A percentile compares a stretch with the other conserved stretches of the same genome.
phyloP scores from a whole-genome alignment of 1,140 invertebrate species.

The Protaetia brevitarsis region DNA sequence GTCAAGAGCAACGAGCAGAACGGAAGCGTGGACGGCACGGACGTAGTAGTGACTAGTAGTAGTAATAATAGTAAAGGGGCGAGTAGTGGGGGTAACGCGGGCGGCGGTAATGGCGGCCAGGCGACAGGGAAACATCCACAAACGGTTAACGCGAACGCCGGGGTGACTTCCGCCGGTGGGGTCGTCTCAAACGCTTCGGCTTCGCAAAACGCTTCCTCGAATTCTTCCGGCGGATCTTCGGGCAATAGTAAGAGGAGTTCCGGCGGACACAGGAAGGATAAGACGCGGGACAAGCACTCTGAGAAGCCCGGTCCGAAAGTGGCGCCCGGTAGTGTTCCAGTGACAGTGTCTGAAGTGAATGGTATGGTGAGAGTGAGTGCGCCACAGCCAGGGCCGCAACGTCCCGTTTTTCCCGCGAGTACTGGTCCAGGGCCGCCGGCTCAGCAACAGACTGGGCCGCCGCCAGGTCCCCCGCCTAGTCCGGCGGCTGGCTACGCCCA shows the following conservation, averaged over 20 bases:
- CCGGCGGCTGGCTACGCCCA: slow-evolving; percentile 54
- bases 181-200: neutral
- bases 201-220: slow-evolving; percentile 1
- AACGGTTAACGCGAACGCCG: slow-evolving; percentile 19
- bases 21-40: slow-evolving; percentile 27
- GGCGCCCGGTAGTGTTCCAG: slow-evolving; percentile 32
- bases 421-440: slow-evolving; percentile 52
- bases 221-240: neutral
- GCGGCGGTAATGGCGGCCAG: slow-evolving; percentile 1
- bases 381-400: slow-evolving; percentile 47
- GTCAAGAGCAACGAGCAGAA: slow-evolving; percentile 77
- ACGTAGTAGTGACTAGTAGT: no score
- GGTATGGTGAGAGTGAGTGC: slow-evolving; percentile 51
- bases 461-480: slow-evolving; percentile 51
- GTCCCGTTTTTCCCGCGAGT: slow-evolving; percentile 50
- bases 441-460: slow-evolving; percentile 40
- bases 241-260: slow-evolving; percentile 52
- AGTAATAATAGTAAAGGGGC: slow-evolving; percentile 29
- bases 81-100: slow-evolving; percentile 43
- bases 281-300: slow-evolving; percentile 63
- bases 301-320: slow-evolving; percentile 21
- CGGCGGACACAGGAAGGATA: slow-evolving; percentile 68
- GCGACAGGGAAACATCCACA: slow-evolving; percentile 19
- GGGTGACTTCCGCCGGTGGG: neutral
- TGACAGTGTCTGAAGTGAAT: slow-evolving; percentile 46